Conservation (phyloP, 2,797 vertebrate species). For the Anguilla megastoma region DNA sequence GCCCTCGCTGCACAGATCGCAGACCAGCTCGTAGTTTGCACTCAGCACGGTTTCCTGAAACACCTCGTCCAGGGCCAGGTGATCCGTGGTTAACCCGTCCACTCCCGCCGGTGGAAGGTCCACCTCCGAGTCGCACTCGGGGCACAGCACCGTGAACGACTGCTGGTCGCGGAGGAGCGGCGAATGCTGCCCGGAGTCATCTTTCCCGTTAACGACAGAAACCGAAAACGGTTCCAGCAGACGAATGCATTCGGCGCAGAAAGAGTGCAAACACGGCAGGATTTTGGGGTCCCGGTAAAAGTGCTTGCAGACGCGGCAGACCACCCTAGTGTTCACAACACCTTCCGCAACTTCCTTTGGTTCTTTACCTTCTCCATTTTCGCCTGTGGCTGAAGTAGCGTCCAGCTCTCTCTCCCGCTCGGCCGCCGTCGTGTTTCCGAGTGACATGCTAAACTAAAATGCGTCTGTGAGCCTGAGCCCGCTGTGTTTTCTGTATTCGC, state of each 20-base stretch:
- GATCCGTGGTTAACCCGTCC: conserved; percentile 76
- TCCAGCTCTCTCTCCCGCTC: background rate
- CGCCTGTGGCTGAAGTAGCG: background rate
- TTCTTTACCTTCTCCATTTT: background rate
- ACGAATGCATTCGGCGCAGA: conserved; percentile 81
- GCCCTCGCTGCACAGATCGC: conserved; percentile 87
- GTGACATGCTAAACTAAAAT: background rate
- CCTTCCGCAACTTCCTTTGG: background rate
- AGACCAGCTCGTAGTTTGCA: conserved; percentile 67
- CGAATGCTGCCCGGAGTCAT: background rate
- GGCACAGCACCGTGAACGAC: conserved; percentile 77
- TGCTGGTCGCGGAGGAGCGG: conserved; percentile 28
- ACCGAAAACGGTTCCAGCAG: conserved; percentile 74
- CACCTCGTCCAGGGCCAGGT: conserved; percentile 81
- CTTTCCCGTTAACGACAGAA: conserved; percentile 46
- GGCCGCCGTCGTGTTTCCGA: background rate
- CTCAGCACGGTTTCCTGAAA: conserved; percentile 74
- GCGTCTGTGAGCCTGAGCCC: background rate
- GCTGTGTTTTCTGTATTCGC: background rate
- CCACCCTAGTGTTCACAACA: conserved; percentile 56
- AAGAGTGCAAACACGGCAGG: conserved; percentile 85
- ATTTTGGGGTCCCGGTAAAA: conserved; percentile 78
- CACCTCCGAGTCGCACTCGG: conserved; percentile 84
- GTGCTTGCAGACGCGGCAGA: conserved; percentile 74
- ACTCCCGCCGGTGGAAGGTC: conserved; percentile 77